A percentile compares a stretch with the other conserved stretches of the same genome.
These are phyloP conservation scores for Copidosoma aretas DNA, from an alignment of 2,888 invertebrate genomes.

Conservation along the genomic window DNA sequence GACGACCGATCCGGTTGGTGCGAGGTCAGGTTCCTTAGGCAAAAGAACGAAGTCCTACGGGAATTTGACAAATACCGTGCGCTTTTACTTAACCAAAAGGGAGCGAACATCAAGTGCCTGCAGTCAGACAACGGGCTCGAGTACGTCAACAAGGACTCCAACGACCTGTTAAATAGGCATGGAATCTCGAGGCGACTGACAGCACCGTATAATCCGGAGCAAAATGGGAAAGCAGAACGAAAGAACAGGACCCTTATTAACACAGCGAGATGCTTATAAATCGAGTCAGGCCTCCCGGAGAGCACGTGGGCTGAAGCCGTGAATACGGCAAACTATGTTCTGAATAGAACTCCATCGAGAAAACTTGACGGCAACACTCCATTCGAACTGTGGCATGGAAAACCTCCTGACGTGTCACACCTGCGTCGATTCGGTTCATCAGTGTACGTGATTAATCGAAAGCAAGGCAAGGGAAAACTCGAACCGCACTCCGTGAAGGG, in stretches of 20 bases:
- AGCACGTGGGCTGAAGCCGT: constrained; percentile 46
- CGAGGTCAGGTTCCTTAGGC: too few relatives aligned
- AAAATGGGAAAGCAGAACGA: constrained; percentile 46
- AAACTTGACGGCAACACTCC: too few relatives aligned
- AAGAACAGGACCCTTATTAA: constrained; percentile 44
- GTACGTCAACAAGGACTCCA: constrained; percentile 42
- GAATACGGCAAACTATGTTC: constrained; percentile 40
- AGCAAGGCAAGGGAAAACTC: not conserved
- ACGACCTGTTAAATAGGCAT: constrained; percentile 38
- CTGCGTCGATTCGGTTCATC: too few relatives aligned
- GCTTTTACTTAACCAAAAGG: too few relatives aligned
- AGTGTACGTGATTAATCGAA: constrained; percentile 14
- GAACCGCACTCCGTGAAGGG: not conserved
- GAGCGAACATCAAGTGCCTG: constrained; percentile 22
- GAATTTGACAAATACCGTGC: too few relatives aligned
- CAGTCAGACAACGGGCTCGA: constrained; percentile 46
- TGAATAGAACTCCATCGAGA: constrained; percentile 25
- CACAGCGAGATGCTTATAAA: constrained; percentile 42
- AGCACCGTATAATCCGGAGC: constrained; percentile 42
- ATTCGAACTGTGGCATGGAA: too few relatives aligned
- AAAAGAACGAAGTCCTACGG: too few relatives aligned
- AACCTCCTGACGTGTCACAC: too few relatives aligned
- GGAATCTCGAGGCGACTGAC: constrained; percentile 47
- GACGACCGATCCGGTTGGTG: too few relatives aligned
- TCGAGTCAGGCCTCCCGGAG: constrained; percentile 40